Conservation (phyloP, 2,113 vertebrate genomes). For the Odontesthes bonariensis region DNA sequence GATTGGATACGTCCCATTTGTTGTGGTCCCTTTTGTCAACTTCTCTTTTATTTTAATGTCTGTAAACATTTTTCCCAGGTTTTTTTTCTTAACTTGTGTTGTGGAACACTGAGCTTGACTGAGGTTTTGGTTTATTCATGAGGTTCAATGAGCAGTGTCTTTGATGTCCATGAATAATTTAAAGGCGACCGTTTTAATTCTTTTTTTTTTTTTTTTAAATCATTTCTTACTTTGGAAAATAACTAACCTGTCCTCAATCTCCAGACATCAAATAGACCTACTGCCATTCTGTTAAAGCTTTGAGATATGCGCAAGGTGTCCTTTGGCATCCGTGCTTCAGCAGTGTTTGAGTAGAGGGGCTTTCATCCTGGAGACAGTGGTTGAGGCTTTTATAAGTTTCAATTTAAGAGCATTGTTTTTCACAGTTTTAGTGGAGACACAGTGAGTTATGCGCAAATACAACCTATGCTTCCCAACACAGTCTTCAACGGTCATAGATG, state of each 20-base stretch:
- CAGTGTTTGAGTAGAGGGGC: neutral
- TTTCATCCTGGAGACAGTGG: neutral
- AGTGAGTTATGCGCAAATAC: neutral
- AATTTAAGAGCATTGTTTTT: neutral
- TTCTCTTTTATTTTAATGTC: constrained; percentile 51
- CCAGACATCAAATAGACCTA: neutral
- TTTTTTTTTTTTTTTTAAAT: constrained; percentile 59
- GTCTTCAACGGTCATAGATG: too few species aligned
- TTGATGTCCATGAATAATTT: constrained; percentile 81
- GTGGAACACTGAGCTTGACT: constrained; percentile 67
- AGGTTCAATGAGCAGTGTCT: constrained; percentile 72
- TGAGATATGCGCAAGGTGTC: neutral
- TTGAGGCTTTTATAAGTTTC: neutral
- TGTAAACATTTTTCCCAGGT: constrained; percentile 51
- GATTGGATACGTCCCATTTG: constrained; percentile 44
- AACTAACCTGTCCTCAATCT: neutral
- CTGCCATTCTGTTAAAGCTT: neutral
- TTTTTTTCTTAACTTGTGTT: constrained; percentile 50
- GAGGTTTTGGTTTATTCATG: constrained; percentile 78
- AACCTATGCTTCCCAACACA: too few species aligned
- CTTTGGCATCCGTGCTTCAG: neutral
- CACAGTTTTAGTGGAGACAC: neutral
- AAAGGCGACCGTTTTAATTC: constrained; percentile 57
- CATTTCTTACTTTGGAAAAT: constrained; percentile 63
- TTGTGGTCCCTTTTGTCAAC: constrained; percentile 6